phyloP scores from a whole-genome alignment of 2,797 vertebrate species.

The Anniella stebbinsi region DNA sequence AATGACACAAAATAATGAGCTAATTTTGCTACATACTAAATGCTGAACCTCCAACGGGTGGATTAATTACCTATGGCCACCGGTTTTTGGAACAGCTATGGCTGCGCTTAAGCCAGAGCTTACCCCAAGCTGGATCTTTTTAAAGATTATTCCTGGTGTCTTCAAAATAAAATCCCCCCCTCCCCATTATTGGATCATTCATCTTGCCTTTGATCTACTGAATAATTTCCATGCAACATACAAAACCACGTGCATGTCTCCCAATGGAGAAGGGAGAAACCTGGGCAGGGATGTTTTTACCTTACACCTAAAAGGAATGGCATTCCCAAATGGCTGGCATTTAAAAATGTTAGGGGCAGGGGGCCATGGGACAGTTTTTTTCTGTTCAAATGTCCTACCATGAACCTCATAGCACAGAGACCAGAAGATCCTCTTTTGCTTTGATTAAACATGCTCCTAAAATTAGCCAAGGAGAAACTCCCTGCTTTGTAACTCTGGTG shows the following conservation, averaged over 20 bases:
- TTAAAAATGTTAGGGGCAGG: conserved; percentile 19
- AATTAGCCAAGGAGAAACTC: rapidly evolving
- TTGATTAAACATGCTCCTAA: conserved; percentile 28
- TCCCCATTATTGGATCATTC: conserved; percentile 56
- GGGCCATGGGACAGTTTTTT: conserved; percentile 35
- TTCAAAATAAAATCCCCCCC: conserved; percentile 49
- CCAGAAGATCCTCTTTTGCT: background rate
- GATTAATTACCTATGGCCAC: background rate
- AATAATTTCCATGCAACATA: conserved; percentile 71
- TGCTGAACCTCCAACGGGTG: background rate
- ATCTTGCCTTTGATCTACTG: conserved; percentile 61
- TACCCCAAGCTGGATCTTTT: conserved; percentile 29
- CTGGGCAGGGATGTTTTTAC: conserved; percentile 54
- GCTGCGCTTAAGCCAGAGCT: conserved; percentile 44
- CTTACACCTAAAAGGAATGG: conserved; percentile 53
- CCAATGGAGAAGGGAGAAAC: conserved; percentile 34
- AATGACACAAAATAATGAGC: background rate
- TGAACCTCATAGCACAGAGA: background rate
- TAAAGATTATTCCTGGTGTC: conserved; percentile 38
- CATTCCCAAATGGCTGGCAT: conserved; percentile 58
- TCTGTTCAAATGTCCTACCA: conserved; percentile 55
- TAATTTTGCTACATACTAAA: background rate
- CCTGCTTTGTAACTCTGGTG: background rate
- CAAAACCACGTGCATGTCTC: conserved; percentile 47
- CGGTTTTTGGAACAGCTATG: conserved; percentile 55